A percentile compares a stretch with the other conserved stretches of the same genome.
These are phyloP conservation scores for Sylvietta virens DNA, from an alignment of 2,113 vertebrate species.

Conservation along the genomic window DNA sequence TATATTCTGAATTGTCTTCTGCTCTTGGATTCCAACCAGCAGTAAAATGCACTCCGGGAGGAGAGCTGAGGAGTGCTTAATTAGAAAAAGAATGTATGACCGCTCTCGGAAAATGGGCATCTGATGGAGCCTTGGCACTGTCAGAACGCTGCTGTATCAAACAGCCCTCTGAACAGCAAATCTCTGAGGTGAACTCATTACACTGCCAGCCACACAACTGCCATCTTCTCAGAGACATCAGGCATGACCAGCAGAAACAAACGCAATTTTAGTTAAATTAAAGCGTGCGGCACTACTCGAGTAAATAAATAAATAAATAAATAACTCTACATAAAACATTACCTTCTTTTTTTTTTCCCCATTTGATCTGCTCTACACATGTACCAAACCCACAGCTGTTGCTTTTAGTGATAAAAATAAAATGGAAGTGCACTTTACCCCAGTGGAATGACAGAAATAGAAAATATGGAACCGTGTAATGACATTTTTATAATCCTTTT, in stretches of 20 bases:
- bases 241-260: conserved; percentile 43
- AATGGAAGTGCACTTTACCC: background rate
- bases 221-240: conserved; percentile 39
- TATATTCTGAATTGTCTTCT: conserved; percentile 46
- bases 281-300: background rate
- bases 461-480: background rate
- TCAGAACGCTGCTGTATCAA: conserved; percentile 32
- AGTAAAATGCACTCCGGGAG: conserved; percentile 24
- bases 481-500: background rate
- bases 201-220: conserved; percentile 10
- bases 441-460: background rate
- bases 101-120: conserved; percentile 37
- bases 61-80: conserved; percentile 58
- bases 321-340: background rate
- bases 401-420: conserved; percentile 35
- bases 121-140: conserved; percentile 41
- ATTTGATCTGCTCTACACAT: background rate
- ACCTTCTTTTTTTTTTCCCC: background rate
- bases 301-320: background rate
- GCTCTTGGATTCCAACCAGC: conserved; percentile 43
- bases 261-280: conserved; percentile 24
- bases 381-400: background rate
- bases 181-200: conserved; percentile 44
- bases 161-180: conserved; percentile 3
- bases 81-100: conserved; percentile 53